Base-by-base conservation (phyloP, 2,888 invertebrate species). In the Xestia rhomboidea region DNA sequence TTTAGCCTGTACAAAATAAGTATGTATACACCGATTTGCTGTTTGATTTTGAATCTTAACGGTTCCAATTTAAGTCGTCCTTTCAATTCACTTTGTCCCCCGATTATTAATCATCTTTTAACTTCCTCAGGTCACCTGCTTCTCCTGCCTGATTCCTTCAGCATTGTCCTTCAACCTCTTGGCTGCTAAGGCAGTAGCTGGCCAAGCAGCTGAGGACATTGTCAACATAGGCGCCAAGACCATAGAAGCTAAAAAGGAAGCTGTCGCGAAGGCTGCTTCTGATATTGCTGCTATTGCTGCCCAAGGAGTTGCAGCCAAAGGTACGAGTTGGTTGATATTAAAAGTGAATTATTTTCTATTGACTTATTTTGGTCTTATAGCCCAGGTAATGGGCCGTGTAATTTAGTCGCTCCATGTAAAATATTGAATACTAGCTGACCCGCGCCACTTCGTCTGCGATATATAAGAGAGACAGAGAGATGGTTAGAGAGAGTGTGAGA, bases 61-160 rank as follows among this genome's bases (percentile, higher is more conserved):
- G 21, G 4, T 21, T 70, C 2, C 18, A 10, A 7, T 7, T 18
- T n/a, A 21, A 13, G 11, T 21, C 34, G 21, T 15, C 8, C 8
- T 38, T 57, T 27, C 21, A 38, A 38, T 21, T 8, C 27, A n/a
- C 24, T n/a, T 18, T 68, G 15, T 11, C 30, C 6, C 18, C 34
- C 7, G 1, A n/a, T 68, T n/a, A 21, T n/a, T 27, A 34, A 34
- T 30, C 18, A 24, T 13, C 7, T 27, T 49, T 30, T 3, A 0
- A 18, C 38, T 69, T 15, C 11, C 1, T 7, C 86, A 95, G 95
- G 68, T 93, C n/a, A 91, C 92, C 7, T 94, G 93, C 72, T 82
- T 94, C 57, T 89, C 91, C 15, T 88, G 91, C 77, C 73, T 92
- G 57, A 78, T 92, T 66, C 90, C 90, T 0, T 90, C 92, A 41